phyloP scores from a whole-genome alignment of 53 echinoderm and acorn worm genomes.

The Paracentrotus lividus region DNA sequence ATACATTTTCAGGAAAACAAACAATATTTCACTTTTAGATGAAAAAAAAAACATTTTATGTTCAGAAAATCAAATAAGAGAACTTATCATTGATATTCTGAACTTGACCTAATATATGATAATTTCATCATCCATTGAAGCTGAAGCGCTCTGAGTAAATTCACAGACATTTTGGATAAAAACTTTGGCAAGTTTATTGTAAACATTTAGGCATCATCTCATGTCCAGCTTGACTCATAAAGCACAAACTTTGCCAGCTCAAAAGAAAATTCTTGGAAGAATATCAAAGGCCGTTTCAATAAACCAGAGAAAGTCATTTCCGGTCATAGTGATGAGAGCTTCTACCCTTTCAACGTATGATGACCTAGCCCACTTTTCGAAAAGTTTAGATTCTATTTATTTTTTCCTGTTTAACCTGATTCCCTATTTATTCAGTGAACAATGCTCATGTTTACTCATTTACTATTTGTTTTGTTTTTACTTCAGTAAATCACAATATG shows the following conservation, averaged over 20 bases:
- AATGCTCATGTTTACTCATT: background rate
- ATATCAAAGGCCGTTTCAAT: slow-evolving; percentile 48
- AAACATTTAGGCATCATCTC: background rate
- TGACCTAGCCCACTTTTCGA: background rate
- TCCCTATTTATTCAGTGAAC: background rate
- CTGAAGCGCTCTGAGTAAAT: background rate
- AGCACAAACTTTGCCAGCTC: background rate
- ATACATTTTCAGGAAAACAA: no score
- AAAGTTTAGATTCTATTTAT: background rate
- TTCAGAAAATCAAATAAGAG: no score
- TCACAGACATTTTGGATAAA: background rate
- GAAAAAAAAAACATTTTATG: no score
- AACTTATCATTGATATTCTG: no score
- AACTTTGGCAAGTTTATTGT: slow-evolving; percentile 4
- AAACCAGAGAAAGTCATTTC: slow-evolving; percentile 7
- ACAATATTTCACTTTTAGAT: no score
- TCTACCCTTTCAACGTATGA: background rate
- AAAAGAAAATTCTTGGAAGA: slow-evolving; percentile 10
- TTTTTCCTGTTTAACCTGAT: background rate
- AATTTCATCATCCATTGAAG: no score
- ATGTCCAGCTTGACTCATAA: background rate
- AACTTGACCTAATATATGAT: no score
- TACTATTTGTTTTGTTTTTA: no score
- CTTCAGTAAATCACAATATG: no score
- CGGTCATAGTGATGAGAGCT: slow-evolving; percentile 14